Evolutionary conservation across 2,113 vertebrate genomes (phyloP).

Genomic region (Cyanoramphus novaezelandiae): DNA sequence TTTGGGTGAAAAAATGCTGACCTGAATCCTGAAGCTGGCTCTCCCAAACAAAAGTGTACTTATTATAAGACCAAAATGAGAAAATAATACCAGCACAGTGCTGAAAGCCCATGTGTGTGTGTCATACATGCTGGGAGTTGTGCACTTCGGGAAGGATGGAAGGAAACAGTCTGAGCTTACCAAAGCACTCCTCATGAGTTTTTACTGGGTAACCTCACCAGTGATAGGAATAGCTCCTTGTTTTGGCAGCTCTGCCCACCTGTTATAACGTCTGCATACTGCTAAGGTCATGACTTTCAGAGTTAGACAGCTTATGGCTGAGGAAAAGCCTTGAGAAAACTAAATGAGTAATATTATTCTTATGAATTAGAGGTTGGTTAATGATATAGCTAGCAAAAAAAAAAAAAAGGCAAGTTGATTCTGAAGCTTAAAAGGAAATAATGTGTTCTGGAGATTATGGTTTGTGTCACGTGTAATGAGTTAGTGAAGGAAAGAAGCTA

Average conservation of each 20-base stretch:
- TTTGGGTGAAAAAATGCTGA: not conserved
- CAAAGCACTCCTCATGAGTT: not conserved
- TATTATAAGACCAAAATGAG: not conserved
- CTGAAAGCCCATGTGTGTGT: not conserved
- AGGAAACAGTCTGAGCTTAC: not conserved
- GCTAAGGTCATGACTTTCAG: not conserved
- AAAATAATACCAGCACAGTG: not conserved
- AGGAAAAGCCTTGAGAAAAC: not conserved
- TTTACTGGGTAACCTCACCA: not conserved
- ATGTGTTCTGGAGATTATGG: not conserved
- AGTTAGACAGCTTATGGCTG: not conserved
- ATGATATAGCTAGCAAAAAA: not conserved
- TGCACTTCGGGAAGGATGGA: not conserved
- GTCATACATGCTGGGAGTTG: not conserved
- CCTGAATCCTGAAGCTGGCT: not conserved
- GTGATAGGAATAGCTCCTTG: not conserved
- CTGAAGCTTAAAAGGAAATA: not conserved
- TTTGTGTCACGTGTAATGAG: not conserved
- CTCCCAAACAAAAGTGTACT: not conserved
- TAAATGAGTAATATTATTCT: not conserved
- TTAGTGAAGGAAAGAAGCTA: not conserved
- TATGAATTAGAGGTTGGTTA: not conserved
- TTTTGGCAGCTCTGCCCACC: not conserved
- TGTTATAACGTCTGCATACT: not conserved
- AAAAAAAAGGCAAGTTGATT: not conserved